Percentiles rank a stretch among this genome's conserved stretches.
Conservation (phyloP, 2,888 invertebrate genomes). For the Amiota mariae region DNA sequence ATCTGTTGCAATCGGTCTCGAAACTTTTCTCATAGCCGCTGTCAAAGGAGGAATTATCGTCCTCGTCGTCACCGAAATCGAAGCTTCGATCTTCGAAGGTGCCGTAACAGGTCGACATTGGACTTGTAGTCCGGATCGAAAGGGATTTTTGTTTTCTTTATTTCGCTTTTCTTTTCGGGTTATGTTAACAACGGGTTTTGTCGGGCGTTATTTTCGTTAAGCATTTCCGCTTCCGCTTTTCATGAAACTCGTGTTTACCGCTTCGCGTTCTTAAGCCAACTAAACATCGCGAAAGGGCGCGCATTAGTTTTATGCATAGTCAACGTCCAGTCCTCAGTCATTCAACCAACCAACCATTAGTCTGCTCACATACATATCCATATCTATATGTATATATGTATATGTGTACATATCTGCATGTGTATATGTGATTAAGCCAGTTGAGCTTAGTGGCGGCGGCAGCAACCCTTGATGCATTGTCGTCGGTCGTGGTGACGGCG, state of each 20-base stretch:
- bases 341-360: slow-evolving; percentile 50
- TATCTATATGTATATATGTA: slow-evolving; percentile 36
- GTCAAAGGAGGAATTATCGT: slow-evolving; percentile 80
- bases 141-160: neutral
- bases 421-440: slow-evolving; percentile 14
- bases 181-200: slow-evolving; percentile 23
- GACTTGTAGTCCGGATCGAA: neutral
- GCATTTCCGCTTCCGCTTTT: slow-evolving; percentile 24
- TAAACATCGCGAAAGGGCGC: slow-evolving; percentile 65
- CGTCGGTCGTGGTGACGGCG: slow-evolving; percentile 69
- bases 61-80: slow-evolving; percentile 73
- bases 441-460: slow-evolving; percentile 41
- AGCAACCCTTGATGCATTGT: slow-evolving; percentile 70
- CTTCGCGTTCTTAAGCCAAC: slow-evolving; percentile 70
- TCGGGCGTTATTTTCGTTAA: slow-evolving; percentile 10
- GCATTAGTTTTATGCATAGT: slow-evolving; percentile 68
- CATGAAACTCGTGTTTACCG: slow-evolving; percentile 53
- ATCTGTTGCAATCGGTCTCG: slow-evolving; percentile 73
- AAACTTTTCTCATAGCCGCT: slow-evolving; percentile 85
- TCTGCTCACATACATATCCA: slow-evolving; percentile 33
- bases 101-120: slow-evolving; percentile 71
- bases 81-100: slow-evolving; percentile 43
- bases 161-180: neutral
- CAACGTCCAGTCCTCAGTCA: slow-evolving; percentile 2
- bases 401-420: slow-evolving; percentile 21